Evolutionary conservation across 2,113 vertebrate species (phyloP).

Genomic region (Brachyistius frenatus): DNA sequence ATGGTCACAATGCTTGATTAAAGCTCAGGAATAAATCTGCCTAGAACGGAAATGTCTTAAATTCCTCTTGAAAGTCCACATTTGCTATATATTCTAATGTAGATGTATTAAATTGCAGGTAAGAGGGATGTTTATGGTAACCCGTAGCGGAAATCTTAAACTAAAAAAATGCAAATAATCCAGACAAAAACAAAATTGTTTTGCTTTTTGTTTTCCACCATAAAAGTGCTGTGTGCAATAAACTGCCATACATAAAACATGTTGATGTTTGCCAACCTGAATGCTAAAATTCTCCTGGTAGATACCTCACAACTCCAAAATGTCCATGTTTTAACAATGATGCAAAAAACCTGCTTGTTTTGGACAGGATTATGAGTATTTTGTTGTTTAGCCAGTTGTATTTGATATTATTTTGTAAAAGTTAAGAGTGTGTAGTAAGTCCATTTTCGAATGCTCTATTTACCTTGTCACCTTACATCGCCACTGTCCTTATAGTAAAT

Average conservation of each 20-base stretch:
- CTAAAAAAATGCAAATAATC: not conserved
- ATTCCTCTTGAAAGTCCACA: not conserved
- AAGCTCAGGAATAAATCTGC: constrained; percentile 25
- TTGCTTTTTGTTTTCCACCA: not conserved
- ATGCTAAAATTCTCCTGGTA: too few relatives aligned
- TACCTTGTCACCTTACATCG: not conserved
- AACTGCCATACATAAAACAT: not conserved
- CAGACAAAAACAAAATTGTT: not conserved
- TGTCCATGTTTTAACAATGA: not conserved
- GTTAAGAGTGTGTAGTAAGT: not conserved
- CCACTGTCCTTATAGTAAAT: not conserved
- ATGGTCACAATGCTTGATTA: constrained; percentile 19
- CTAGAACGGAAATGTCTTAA: constrained; percentile 5
- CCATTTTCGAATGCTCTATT: not conserved
- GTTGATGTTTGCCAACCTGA: not conserved
- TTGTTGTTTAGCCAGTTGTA: not conserved
- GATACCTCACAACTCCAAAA: not conserved
- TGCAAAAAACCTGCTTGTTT: not conserved
- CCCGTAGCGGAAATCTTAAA: not conserved
- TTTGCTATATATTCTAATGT: not conserved
- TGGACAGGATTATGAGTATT: not conserved
- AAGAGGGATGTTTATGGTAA: not conserved
- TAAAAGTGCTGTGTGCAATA: not conserved
- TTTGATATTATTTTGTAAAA: not conserved
- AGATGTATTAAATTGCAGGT: not conserved